phyloP scores from a whole-genome alignment of 2,797 vertebrate genomes.

The Xenops minutus region DNA sequence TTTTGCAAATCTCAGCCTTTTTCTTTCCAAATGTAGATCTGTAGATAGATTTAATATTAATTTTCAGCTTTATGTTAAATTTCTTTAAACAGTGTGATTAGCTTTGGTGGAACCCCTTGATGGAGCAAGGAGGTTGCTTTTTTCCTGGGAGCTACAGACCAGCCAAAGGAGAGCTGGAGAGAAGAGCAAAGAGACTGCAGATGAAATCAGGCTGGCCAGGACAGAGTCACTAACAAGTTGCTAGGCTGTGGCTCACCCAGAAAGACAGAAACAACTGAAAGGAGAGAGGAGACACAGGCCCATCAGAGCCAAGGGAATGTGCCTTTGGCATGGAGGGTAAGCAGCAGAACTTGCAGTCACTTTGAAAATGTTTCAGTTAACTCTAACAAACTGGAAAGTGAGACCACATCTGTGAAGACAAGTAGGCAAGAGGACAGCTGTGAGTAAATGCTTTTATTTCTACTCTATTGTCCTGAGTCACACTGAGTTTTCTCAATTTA shows the following conservation, averaged over 20 bases:
- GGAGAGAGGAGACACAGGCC: neutral
- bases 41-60: neutral
- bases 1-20: neutral
- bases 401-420: neutral
- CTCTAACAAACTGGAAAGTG: neutral
- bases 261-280: neutral
- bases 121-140: neutral
- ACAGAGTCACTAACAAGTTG: neutral
- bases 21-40: neutral
- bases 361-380: neutral
- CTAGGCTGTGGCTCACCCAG: neutral
- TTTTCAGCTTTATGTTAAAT: neutral
- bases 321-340: neutral
- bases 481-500: neutral
- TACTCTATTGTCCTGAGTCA: neutral
- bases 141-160: neutral
- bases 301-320: neutral
- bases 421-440: neutral
- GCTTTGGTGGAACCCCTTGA: neutral
- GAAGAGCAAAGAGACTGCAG: neutral
- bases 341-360: neutral
- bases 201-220: neutral
- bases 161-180: neutral
- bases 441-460: neutral
- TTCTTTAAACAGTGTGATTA: neutral